Percentiles rank a stretch among this genome's conserved stretches.
Evolutionary conservation across 1,140 invertebrate species (phyloP).

Genomic region (Eumaeus atala): DNA sequence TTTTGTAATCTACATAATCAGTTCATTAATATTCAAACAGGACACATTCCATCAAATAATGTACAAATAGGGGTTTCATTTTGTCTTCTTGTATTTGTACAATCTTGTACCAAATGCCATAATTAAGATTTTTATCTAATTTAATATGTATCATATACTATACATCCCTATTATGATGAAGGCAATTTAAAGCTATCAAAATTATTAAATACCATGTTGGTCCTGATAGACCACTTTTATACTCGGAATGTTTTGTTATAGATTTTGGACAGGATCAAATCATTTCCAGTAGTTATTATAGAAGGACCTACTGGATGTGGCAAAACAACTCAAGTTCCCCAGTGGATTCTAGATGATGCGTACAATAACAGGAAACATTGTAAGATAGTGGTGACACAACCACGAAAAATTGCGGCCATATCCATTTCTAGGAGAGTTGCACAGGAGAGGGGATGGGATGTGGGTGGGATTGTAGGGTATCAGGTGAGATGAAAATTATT

Average conservation of each 20-base stretch:
- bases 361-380: constrained; percentile 77
- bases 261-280: constrained; percentile 48
- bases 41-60: no score
- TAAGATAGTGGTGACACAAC: constrained; percentile 92
- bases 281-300: constrained; percentile 77
- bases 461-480: constrained; percentile 89
- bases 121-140: no score
- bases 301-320: constrained; percentile 90
- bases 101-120: no score
- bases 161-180: no score
- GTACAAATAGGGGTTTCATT: no score
- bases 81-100: no score
- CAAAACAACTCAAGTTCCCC: constrained; percentile 89
- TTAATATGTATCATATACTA: no score
- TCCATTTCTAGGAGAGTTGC: constrained; percentile 86
- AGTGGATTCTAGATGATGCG: constrained; percentile 88
- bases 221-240: no score
- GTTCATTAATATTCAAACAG: no score
- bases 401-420: constrained; percentile 88
- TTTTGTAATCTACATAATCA: no score
- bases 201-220: no score
- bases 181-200: no score
- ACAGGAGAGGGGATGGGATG: constrained; percentile 83
- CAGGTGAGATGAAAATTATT: constrained; percentile 75
- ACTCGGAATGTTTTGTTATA: constrained; percentile 31